phyloP scores from a whole-genome alignment of 2,888 invertebrate genomes.

The Unio pictorum region DNA sequence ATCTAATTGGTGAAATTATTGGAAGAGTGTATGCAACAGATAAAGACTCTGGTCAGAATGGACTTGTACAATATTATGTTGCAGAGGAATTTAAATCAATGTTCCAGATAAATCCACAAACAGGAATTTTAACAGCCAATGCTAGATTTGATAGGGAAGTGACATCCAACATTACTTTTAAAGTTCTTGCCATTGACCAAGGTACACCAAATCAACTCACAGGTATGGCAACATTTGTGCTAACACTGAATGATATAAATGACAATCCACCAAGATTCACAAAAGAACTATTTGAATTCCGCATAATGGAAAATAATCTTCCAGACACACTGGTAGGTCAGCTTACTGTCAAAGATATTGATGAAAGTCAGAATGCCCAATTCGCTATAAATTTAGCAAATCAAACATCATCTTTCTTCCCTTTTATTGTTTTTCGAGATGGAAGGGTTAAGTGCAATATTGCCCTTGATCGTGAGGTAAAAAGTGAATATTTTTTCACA shows the following conservation, averaged over 20 bases:
- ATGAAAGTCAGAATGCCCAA: conserved; percentile 46
- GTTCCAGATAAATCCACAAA: conserved; percentile 32
- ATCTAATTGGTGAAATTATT: conserved; percentile 74
- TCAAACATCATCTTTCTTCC: conserved; percentile 45
- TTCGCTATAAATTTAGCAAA: conserved; percentile 30
- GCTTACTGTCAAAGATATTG: conserved; percentile 51
- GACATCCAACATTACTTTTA: conserved; percentile 33
- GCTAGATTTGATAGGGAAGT: conserved; percentile 50
- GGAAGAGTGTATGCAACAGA: conserved; percentile 89
- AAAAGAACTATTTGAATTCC: conserved; percentile 46
- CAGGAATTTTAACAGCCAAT: conserved; percentile 50
- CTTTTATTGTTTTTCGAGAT: conserved; percentile 39
- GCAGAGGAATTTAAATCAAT: conserved; percentile 78
- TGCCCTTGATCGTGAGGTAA: conserved; percentile 37
- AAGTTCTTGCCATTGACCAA: conserved; percentile 50
- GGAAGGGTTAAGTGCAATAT: conserved; percentile 39
- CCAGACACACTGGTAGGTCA: conserved; percentile 43
- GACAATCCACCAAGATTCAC: conserved; percentile 57
- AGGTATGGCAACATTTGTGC: conserved; percentile 46
- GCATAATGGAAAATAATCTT: conserved; percentile 44
- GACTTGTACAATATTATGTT: conserved; percentile 44
- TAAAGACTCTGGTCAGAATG: conserved; percentile 69
- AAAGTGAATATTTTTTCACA: conserved; percentile 33
- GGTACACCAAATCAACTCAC: conserved; percentile 41
- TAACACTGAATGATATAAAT: conserved; percentile 53